Conservation (phyloP, 2,113 vertebrate genomes). For the Gambusia holbrooki region DNA sequence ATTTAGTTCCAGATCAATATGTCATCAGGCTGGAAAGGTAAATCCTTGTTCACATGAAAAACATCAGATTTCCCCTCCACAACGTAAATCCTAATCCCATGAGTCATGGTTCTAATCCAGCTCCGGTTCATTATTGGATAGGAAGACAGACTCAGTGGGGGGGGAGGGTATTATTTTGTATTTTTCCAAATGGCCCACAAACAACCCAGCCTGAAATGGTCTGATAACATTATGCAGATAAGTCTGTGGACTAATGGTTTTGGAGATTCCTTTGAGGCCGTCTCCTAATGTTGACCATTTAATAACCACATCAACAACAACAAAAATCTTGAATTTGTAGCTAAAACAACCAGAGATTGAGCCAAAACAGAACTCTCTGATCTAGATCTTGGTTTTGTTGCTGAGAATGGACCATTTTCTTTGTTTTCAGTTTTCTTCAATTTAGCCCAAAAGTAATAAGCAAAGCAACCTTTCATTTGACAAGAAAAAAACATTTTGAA, state of each 20-base stretch:
- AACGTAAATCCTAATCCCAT: neutral
- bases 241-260: neutral
- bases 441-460: too few relatives aligned
- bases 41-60: slow-evolving; percentile 11
- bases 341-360: neutral
- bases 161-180: slow-evolving; percentile 27
- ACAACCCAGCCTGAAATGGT: neutral
- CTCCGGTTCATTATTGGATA: slow-evolving; percentile 49
- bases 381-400: too few relatives aligned
- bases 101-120: slow-evolving; percentile 27
- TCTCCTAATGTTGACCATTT: slow-evolving; percentile 3
- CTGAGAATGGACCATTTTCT: too few relatives aligned
- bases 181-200: slow-evolving; percentile 32
- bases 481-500: too few relatives aligned
- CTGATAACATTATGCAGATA: neutral
- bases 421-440: too few relatives aligned
- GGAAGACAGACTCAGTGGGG: slow-evolving; percentile 2
- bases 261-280: neutral
- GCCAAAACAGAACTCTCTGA: too few relatives aligned
- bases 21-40: neutral
- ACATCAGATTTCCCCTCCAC: neutral
- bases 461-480: too few relatives aligned
- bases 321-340: neutral
- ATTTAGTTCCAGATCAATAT: neutral
- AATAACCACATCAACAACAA: neutral